phyloP scores from a whole-genome alignment of 1,140 invertebrate species.

The Penaeus vannamei region DNA sequence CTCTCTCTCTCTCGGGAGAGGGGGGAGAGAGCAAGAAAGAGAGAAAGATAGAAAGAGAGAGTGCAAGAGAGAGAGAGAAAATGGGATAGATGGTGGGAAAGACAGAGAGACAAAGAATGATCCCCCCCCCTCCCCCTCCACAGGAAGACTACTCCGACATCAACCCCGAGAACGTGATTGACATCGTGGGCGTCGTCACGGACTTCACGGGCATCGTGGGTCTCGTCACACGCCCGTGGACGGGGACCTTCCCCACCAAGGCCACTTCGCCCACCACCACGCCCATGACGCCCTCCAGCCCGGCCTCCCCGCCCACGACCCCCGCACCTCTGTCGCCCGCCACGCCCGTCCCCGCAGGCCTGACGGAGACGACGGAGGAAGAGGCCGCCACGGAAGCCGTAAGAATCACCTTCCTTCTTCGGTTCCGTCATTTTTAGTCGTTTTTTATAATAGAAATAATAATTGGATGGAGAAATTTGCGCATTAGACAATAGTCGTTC shows the following conservation, averaged over 20 bases:
- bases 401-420: neutral
- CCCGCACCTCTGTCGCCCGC: neutral
- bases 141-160: constrained; percentile 38
- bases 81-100: too few relatives aligned
- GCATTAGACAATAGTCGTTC: too few relatives aligned
- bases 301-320: neutral
- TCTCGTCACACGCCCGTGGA: constrained; percentile 64
- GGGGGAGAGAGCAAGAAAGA: too few relatives aligned
- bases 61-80: too few relatives aligned
- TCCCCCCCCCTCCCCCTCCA: too few relatives aligned
- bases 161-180: constrained; percentile 58
- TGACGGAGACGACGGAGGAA: neutral
- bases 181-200: constrained; percentile 65
- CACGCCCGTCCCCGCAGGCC: neutral
- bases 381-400: neutral
- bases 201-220: constrained; percentile 64
- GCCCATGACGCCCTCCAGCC: neutral
- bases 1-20: too few relatives aligned
- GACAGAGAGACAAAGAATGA: too few relatives aligned
- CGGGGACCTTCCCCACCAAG: constrained; percentile 47
- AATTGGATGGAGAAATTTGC: too few relatives aligned
- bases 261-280: constrained; percentile 34
- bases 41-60: too few relatives aligned
- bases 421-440: too few relatives aligned
- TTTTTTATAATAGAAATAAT: too few relatives aligned